Base-by-base conservation (phyloP, 2,797 vertebrate species). In the Podargus strigoides region DNA sequence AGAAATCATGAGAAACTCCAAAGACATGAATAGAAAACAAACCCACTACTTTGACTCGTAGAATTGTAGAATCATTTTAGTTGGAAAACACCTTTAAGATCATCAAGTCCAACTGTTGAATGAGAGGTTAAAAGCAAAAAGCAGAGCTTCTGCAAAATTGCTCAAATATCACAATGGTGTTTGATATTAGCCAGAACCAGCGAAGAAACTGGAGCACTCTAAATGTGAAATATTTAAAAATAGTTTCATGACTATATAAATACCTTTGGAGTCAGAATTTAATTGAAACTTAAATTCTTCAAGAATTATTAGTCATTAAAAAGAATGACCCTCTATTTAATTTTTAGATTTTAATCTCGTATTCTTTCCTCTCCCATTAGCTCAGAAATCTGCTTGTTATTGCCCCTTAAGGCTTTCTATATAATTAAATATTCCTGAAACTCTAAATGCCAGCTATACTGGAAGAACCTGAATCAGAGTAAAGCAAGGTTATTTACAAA, bases 241-340 rank as follows among this genome's bases (percentile, higher is more conserved):
- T 96, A 95, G 88, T 96, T 96, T 94, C 86, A 95, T 93, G 85
- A 84, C 92, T 95, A 63, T 91, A 96, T 91, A 94, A 96, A 93
- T 95, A 96, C 76, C 89, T 96, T 95, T 94, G 89, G 93, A 95
- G 69, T 95, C 89, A 89, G 93, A 94, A 97, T 94, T 96, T 96
- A 96, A 96, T 94, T 96, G 94, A 96, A 95, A 93, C 89, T 96
- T 95, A 93, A 95, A 94, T 95, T 97, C 92, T 97, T 94, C 89
- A 92, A 94, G 94, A 97, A 73, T 94, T 93, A 93, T 76, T 94
- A 94, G 87, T 96, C 94, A 96, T 96, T 96, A 92, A 86, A 95
- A 93, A 91, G 94, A 96, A 96, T 94, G 89, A 96, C 92, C 92
- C 91, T 81, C 94, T 89, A 92, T 96, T 96, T 96, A 94, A 95